Base-by-base conservation (phyloP, 2,888 invertebrate species). In the Tribolium freemani region DNA sequence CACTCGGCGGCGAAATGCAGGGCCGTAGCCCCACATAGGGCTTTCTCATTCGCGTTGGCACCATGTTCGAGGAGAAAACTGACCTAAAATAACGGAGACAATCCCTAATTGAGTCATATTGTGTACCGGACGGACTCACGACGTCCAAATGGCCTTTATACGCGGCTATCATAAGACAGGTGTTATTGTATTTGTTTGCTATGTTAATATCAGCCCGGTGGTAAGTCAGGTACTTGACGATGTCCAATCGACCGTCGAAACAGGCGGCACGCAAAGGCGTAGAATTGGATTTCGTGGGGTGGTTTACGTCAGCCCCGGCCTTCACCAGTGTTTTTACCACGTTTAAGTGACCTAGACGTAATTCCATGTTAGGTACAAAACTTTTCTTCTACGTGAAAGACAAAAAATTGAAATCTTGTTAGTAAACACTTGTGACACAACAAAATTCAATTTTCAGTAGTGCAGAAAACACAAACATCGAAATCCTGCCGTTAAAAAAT, bases 181-280 rank as follows among this genome's bases (percentile, higher is more conserved):
- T 96, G 83, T 97, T 97, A 83, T 96, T 96, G 83, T 94, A 96
- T 81, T 94, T 93, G 86, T 97, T 97, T 0, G 96, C 93, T 78
- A 94, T 93, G 82, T 96, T 93, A 77, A 97, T 91, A 82, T 97
- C 93, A 0, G 96, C 97, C 0, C 91, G 91, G 81, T 96, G 94
- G 71, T 94, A 90, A 0, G 94, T 92, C 66, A 97, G 88, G 86
- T 94, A 97, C 83, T 93, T 92, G n/a, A 97, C 96, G 72, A 97
- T 94, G 82, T 97, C 96, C 73, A 96, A 88, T 61, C 96, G 88
- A 77, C 97, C 97, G 84, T 96, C 95, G 84, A 96, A 97, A 87
- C 97, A 97, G 10, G 97, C 97, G 0, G 96, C 97, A 80, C 97
- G 88, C 60, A 97, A 88, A 0, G 97, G 97, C 0, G 97, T 96